phyloP scores from a whole-genome alignment of 2,797 vertebrate species.

The Rhinogobio ventralis region DNA sequence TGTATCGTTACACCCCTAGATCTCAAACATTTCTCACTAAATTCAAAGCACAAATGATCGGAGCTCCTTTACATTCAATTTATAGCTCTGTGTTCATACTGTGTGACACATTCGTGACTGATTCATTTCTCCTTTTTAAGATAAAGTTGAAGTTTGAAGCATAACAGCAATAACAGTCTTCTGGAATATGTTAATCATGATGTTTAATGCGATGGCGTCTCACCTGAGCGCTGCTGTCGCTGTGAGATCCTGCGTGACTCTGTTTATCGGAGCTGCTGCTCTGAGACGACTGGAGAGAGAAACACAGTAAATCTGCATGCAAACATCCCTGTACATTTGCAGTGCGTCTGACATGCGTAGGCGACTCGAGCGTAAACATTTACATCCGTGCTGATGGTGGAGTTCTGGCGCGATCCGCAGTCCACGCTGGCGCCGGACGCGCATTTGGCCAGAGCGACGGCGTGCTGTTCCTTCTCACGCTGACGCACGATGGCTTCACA shows the following conservation, averaged over 20 bases:
- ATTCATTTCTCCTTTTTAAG: too few relatives aligned
- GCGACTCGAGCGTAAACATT: slow-evolving; percentile 45
- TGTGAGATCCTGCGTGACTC: slow-evolving; percentile 83
- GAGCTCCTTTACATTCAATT: neutral
- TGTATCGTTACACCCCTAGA: too few relatives aligned
- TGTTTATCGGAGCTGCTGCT: slow-evolving; percentile 90
- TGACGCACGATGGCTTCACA: slow-evolving; percentile 94
- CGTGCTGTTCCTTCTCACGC: slow-evolving; percentile 92
- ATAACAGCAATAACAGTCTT: too few relatives aligned
- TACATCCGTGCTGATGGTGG: slow-evolving; percentile 94
- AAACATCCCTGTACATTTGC: too few relatives aligned
- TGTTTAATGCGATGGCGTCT: neutral
- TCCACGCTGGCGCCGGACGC: slow-evolving; percentile 90
- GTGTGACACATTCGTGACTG: neutral
- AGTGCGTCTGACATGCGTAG: neutral
- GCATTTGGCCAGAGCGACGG: slow-evolving; percentile 91
- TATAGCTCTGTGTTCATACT: neutral
- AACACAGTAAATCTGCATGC: slow-evolving; percentile 24
- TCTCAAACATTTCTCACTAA: neutral
- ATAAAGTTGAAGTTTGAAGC: neutral
- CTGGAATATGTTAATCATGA: neutral
- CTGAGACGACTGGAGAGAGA: slow-evolving; percentile 85
- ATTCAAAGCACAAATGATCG: neutral
- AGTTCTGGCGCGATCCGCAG: slow-evolving; percentile 89
- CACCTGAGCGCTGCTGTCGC: slow-evolving; percentile 92